phyloP scores from a whole-genome alignment of 1,140 invertebrate genomes.

The Bemisia tabaci region DNA sequence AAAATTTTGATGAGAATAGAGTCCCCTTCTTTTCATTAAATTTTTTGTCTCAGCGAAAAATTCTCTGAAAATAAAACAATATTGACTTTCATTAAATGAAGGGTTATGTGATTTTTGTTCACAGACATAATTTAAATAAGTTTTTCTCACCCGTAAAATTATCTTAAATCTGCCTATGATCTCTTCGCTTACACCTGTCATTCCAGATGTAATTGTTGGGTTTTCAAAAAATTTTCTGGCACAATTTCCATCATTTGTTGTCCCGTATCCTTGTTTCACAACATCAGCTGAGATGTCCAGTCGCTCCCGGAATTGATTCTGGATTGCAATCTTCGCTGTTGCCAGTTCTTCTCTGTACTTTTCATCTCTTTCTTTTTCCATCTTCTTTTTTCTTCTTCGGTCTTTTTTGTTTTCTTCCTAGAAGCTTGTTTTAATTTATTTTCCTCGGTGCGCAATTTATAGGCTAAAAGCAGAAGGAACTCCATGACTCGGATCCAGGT shows the following conservation, averaged over 20 bases:
- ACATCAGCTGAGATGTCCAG: constrained; percentile 17
- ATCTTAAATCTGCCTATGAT: constrained; percentile 26
- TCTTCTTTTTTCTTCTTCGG: neutral
- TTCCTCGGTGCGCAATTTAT: neutral
- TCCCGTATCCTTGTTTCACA: constrained; percentile 21
- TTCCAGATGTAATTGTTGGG: constrained; percentile 22
- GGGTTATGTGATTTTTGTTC: too few species aligned
- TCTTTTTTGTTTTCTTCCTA: neutral
- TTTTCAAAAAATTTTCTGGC: constrained; percentile 28
- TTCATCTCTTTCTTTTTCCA: neutral
- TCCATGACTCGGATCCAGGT: neutral
- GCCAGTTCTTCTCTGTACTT: neutral
- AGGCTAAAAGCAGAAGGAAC: neutral
- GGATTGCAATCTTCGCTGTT: constrained; percentile 9
- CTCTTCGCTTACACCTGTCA: constrained; percentile 28
- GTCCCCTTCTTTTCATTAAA: too few species aligned
- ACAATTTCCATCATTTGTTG: constrained; percentile 29
- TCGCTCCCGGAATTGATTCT: constrained; percentile 10
- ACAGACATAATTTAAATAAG: too few species aligned
- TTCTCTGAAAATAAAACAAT: too few species aligned
- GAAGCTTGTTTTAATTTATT: neutral
- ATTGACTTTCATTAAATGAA: too few species aligned
- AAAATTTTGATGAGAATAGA: too few species aligned
- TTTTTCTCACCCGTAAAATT: constrained; percentile 21
- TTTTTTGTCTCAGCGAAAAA: too few species aligned